Evolutionary conservation across 1,140 invertebrate genomes (phyloP).

Genomic region (Ephestia elutella): DNA sequence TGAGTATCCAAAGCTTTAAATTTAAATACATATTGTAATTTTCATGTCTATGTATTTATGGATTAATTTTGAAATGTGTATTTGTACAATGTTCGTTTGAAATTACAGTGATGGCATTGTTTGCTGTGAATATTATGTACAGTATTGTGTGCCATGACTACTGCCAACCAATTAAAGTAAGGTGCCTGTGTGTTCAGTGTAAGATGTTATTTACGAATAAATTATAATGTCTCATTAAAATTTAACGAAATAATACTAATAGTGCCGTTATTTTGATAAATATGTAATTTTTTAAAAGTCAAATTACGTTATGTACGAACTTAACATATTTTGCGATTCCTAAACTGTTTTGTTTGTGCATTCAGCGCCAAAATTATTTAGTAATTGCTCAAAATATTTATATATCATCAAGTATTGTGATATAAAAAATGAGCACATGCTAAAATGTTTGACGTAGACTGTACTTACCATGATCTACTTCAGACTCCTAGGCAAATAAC

Average conservation of each 20-base stretch:
- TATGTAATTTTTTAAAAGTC: background rate
- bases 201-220: constrained; percentile 28
- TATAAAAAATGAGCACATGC: background rate
- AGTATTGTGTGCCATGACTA: constrained; percentile 54
- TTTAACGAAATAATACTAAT: constrained; percentile 14
- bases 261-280: background rate
- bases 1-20: constrained; percentile 48
- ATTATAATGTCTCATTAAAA: constrained; percentile 11
- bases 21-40: constrained; percentile 26
- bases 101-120: constrained; percentile 20
- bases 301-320: background rate
- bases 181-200: constrained; percentile 67
- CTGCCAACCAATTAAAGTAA: constrained; percentile 59
- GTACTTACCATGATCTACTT: background rate
- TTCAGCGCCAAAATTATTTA: background rate
- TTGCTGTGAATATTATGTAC: constrained; percentile 25
- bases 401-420: background rate
- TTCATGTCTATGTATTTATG: constrained; percentile 14
- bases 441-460: background rate
- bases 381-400: background rate
- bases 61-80: background rate
- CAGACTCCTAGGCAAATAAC: background rate
- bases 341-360: too few relatives aligned
- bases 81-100: constrained; percentile 6
- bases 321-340: background rate